Evolutionary conservation across 2,113 vertebrate species (phyloP).

Genomic region (Gasterosteus aculeatus): DNA sequence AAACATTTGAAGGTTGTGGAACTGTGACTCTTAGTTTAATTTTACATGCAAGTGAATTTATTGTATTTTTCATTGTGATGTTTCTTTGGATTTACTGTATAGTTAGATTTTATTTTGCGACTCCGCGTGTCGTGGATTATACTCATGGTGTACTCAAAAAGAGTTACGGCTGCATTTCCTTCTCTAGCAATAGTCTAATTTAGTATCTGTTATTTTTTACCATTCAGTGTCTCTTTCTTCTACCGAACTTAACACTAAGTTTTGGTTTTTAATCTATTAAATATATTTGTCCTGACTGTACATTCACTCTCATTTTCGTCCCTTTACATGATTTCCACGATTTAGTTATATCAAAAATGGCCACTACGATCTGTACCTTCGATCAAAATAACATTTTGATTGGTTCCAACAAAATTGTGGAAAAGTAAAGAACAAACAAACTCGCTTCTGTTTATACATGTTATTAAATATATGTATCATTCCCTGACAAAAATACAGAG

Average conservation of each 20-base stretch:
- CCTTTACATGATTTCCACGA: background rate
- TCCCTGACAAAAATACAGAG: slow-evolving; percentile 20
- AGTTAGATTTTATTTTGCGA: slow-evolving; percentile 20
- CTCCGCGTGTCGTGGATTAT: slow-evolving; percentile 3
- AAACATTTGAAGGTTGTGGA: slow-evolving; percentile 14
- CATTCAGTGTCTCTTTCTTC: background rate
- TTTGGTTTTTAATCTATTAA: slow-evolving; percentile 28
- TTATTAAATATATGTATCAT: slow-evolving; percentile 1
- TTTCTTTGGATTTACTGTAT: slow-evolving; percentile 33
- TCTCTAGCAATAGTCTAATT: background rate
- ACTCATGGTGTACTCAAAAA: background rate
- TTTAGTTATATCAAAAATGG: background rate
- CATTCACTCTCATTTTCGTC: background rate
- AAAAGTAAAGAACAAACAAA: slow-evolving; percentile 29
- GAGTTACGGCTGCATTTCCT: slow-evolving; percentile 17
- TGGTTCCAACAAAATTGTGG: background rate
- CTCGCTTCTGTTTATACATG: background rate
- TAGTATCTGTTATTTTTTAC: background rate
- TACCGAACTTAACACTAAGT: slow-evolving; percentile 38
- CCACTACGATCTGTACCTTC: slow-evolving; percentile 2
- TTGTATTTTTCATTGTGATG: slow-evolving; percentile 29
- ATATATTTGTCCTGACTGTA: slow-evolving; percentile 13
- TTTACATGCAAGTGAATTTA: slow-evolving; percentile 39
- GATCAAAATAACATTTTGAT: slow-evolving; percentile 2
- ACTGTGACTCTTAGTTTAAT: slow-evolving; percentile 49